These are phyloP conservation scores for Amiota mariae DNA, from an alignment of 2,888 invertebrate genomes.

Conservation along the genomic window DNA sequence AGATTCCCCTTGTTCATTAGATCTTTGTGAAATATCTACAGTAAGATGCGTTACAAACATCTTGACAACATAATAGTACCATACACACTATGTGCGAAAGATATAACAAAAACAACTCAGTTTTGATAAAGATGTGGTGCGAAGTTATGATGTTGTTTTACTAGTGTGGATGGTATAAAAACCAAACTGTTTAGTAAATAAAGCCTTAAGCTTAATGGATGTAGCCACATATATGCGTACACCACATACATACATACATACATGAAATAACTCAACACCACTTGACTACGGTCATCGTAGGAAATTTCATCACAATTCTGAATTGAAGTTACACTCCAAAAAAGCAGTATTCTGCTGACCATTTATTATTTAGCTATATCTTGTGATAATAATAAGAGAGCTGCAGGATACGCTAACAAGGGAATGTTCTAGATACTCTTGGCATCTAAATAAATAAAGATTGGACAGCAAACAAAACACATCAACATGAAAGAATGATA, in stretches of 20 bases:
- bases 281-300: constrained; percentile 40
- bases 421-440: constrained; percentile 32
- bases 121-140: constrained; percentile 5
- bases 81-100: not conserved
- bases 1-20: not conserved
- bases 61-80: not conserved
- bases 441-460: constrained; percentile 47
- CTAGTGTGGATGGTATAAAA: constrained; percentile 14
- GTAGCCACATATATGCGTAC: constrained; percentile 34
- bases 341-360: constrained; percentile 2
- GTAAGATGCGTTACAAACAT: not conserved
- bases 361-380: constrained; percentile 68
- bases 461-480: constrained; percentile 66
- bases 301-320: constrained; percentile 27
- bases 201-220: constrained; percentile 70
- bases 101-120: constrained; percentile 46
- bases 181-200: constrained; percentile 65
- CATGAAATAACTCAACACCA: not conserved
- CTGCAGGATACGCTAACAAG: constrained; percentile 32
- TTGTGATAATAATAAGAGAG: constrained; percentile 66
- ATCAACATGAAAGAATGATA: constrained; percentile 67
- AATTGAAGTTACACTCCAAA: too few species aligned
- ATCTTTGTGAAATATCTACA: not conserved
- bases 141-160: constrained; percentile 1
- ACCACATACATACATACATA: not conserved